Evolutionary conservation across 2,113 vertebrate species (phyloP).

Genomic region (Lagenorhynchus albirostris): DNA sequence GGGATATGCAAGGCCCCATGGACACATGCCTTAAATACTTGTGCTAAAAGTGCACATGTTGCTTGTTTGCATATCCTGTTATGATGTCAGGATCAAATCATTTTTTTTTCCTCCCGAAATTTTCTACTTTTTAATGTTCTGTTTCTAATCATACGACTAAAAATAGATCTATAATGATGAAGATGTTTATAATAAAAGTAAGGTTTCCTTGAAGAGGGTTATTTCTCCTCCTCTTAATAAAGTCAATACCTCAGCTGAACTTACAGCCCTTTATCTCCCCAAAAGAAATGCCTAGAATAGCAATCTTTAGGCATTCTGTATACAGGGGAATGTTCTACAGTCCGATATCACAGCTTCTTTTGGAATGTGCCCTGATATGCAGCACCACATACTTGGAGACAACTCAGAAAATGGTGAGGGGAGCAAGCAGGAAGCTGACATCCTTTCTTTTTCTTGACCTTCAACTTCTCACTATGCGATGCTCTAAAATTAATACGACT

Average conservation of each 20-base stretch:
- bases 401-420: neutral
- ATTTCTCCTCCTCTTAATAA: slow-evolving; percentile 20
- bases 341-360: neutral
- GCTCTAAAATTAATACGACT: neutral
- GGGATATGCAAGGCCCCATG: neutral
- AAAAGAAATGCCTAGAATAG: neutral
- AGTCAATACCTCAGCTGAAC: slow-evolving; percentile 15
- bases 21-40: neutral
- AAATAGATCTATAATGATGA: neutral
- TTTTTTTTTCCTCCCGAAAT: neutral
- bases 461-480: neutral
- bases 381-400: neutral
- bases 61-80: neutral
- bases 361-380: neutral
- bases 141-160: neutral
- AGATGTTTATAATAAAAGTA: neutral
- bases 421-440: neutral
- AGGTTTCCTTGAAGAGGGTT: neutral
- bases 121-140: neutral
- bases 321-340: neutral
- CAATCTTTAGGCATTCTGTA: neutral
- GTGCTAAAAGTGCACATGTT: neutral
- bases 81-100: neutral
- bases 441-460: neutral
- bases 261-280: neutral